Evolutionary conservation across 2,888 invertebrate species (phyloP), one percentile per base, ranked within the genome.

Genomic region (Drosophila crucigera): DNA sequence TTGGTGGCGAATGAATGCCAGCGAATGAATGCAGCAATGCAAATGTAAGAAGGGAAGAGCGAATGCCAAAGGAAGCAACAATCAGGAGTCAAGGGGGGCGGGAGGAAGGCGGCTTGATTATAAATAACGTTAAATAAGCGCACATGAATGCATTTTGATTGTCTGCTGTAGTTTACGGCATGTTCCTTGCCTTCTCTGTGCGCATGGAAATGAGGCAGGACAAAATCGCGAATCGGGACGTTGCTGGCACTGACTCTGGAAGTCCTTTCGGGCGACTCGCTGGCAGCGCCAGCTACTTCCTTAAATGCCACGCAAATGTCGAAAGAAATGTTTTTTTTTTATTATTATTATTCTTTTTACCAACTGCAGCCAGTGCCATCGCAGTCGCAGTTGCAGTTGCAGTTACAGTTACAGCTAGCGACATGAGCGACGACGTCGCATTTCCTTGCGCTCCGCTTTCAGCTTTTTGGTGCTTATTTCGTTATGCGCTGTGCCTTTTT

Each of bases 141-240:
- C 78, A 84, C 89, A 89, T 89, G 89, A 89, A 89, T 87, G 87
- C 87, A 89, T 87, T 87, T 87, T 87, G 87, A 87, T 87, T 87
- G 87, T 87, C 89, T 89, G 82, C 64, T 69, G 63, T 83, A 83
- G 83, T 84, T 82, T 85, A 83, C 86, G 82, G 84, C 82, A 82
- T 86, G 82, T 73, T 88, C 82, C 80, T 65, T 64, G 60, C 33
- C 65, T 33, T 56, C 47, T 16, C 67, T 65, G 60, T 63, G 72
- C 66, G 64, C 37, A 25, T 47, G 47, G 47, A 47, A 47, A 47
- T 47, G 74, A 76, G 78, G 73, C 61, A 78, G 71, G 89, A 78
- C 78, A 76, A 88, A 75, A 76, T 61, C 68, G 54, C 67, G 62
- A 71, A 60, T 55, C 74, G 63, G n/a, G 31, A 30, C 43, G n/a